Percentiles rank a stretch among this genome's conserved stretches.
Evolutionary conservation across 2,113 vertebrate genomes (phyloP).

Genomic region (Tamias sibiricus): DNA sequence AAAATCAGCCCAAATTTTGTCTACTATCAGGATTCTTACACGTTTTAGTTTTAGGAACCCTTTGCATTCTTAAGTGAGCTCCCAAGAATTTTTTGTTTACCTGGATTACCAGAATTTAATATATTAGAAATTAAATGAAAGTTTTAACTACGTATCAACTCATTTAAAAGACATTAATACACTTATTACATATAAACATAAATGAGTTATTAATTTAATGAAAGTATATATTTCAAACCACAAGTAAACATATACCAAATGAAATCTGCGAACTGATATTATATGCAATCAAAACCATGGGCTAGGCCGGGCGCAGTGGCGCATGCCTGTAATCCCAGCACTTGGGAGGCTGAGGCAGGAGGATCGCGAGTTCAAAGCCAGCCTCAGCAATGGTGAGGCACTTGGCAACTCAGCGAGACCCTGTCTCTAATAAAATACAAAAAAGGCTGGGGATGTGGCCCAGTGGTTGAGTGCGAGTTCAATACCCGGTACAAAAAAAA

Average conservation of each 20-base stretch:
- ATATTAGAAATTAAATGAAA: constrained; percentile 9
- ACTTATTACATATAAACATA: too few relatives aligned
- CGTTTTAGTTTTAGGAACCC: not conserved
- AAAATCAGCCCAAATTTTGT: not conserved
- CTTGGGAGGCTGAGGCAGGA: too few relatives aligned
- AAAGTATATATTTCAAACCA: constrained; percentile 2
- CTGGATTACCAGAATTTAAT: not conserved
- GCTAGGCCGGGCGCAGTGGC: too few relatives aligned
- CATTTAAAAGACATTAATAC: not conserved
- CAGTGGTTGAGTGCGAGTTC: too few relatives aligned
- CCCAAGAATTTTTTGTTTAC: not conserved
- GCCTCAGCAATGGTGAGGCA: too few relatives aligned
- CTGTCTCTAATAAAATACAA: too few relatives aligned
- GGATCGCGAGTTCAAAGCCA: too few relatives aligned
- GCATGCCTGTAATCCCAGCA: too few relatives aligned
- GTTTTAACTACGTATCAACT: not conserved
- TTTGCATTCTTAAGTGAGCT: not conserved
- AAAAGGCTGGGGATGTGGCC: too few relatives aligned
- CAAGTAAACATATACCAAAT: not conserved
- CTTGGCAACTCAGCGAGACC: too few relatives aligned
- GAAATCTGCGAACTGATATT: not conserved
- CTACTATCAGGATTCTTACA: not conserved
- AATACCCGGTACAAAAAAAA: too few relatives aligned
- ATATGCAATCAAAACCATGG: not conserved
- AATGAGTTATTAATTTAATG: not conserved